A percentile compares a stretch with the other conserved stretches of the same genome.
Evolutionary conservation across 2,888 invertebrate species (phyloP).

Genomic region (Cosmia pyralina): DNA sequence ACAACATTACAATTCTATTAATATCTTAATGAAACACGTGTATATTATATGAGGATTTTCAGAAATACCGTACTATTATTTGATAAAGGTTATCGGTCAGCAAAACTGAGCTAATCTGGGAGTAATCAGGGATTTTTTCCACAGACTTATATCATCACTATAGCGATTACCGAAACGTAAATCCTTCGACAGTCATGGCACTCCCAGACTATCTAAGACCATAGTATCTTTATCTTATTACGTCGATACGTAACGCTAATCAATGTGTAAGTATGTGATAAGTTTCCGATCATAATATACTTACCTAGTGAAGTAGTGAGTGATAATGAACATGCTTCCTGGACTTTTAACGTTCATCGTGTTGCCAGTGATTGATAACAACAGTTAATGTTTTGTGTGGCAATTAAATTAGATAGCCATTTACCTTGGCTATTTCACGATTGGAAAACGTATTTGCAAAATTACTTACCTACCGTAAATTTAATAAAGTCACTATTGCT

Average conservation of each 20-base stretch:
- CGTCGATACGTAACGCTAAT: conserved; percentile 28
- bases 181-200: conserved; percentile 24
- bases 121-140: conserved; percentile 5
- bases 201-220: conserved; percentile 26
- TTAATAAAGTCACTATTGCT: background rate
- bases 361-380: conserved; percentile 55
- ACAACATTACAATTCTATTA: conserved; percentile 17
- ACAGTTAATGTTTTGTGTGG: conserved; percentile 38
- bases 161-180: conserved; percentile 20
- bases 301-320: background rate
- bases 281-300: conserved; percentile 45
- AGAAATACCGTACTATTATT: conserved; percentile 7
- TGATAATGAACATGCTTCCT: conserved; percentile 60
- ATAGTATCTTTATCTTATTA: conserved; percentile 45
- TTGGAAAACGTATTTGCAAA: background rate
- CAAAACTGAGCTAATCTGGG: conserved; percentile 32
- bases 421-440: conserved; percentile 19
- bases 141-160: conserved; percentile 27
- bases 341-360: conserved; percentile 54
- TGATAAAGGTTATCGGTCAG: conserved; percentile 32
- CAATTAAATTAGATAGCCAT: conserved; percentile 29
- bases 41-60: background rate
- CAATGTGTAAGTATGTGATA: conserved; percentile 48
- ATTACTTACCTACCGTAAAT: background rate
- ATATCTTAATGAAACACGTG: conserved; percentile 7